Conservation (phyloP, 1,140 invertebrate species). For the Charaxes varanes region DNA sequence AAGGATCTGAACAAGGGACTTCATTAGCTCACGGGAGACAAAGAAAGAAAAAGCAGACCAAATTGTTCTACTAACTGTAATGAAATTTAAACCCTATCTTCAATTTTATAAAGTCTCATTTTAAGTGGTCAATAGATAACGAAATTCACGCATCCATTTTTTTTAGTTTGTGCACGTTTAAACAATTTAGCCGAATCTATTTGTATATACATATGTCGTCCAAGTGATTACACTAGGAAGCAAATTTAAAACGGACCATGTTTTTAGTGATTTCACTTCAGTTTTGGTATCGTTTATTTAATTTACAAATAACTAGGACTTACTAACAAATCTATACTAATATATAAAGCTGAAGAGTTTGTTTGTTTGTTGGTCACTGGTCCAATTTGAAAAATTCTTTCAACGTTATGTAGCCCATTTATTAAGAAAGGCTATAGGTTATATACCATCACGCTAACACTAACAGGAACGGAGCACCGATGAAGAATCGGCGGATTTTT, state of each 20-base stretch:
- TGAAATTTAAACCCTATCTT: slow-evolving; percentile 14
- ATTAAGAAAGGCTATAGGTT: too few species aligned
- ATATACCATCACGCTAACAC: too few species aligned
- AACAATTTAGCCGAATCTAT: slow-evolving; percentile 30
- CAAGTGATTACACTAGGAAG: too few species aligned
- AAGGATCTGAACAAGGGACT: slow-evolving; percentile 28
- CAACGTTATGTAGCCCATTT: too few species aligned
- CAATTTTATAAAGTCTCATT: slow-evolving; percentile 11
- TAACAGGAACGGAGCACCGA: too few species aligned
- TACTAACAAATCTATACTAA: too few species aligned
- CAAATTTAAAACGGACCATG: slow-evolving; percentile 14
- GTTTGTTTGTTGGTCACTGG: too few species aligned
- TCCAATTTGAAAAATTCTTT: too few species aligned
- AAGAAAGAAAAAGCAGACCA: slow-evolving; percentile 25
- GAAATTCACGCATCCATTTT: slow-evolving; percentile 13
- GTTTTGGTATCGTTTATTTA: too few species aligned
- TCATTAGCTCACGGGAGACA: slow-evolving; percentile 24
- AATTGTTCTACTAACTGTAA: slow-evolving; percentile 10
- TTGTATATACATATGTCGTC: slow-evolving; percentile 23
- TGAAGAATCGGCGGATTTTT: too few species aligned
- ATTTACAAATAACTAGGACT: too few species aligned
- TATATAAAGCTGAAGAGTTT: too few species aligned
- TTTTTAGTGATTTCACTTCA: not conserved
- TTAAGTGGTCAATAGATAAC: not conserved
- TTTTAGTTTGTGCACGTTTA: slow-evolving; percentile 29